Evolutionary conservation across 2,113 vertebrate species (phyloP), one percentile per base, ranked within the genome.

Genomic region (Carollia perspicillata): DNA sequence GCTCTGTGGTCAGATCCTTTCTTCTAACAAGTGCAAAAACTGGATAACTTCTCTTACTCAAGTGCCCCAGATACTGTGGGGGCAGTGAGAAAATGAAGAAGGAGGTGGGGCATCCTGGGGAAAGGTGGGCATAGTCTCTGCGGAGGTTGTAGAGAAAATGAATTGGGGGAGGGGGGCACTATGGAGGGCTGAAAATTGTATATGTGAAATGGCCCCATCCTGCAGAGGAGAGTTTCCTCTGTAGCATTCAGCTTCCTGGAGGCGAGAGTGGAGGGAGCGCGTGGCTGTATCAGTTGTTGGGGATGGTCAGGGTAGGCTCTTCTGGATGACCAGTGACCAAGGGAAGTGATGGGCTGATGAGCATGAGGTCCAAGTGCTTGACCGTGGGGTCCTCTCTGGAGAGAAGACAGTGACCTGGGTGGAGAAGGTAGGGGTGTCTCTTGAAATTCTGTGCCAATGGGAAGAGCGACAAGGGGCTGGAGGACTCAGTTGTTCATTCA

Each of bases 81-180:
- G 12, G 14, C 22, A 23, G 20, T 12, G 13, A 12, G 10, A 65
- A n/a, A 47, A 75, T 42, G 23, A 87, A 71, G 55, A 81, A 42
- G 6, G 28, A 49, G 8, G 8, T 37, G 11, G 14, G 11, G 18
- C 16, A 47, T 37, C 49, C 44, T 37, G 65, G 16, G 2, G 28
- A 69, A 80, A 66, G 6, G 22, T 37, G 8, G 58, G 22, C 63
- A 83, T 28, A 18, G 26, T 81, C 37, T 81, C 44, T n/a, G 37
- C 40, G 49, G 49, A 17, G 23, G 23, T 37, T n/a, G 33, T 77
- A 6, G 72, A 89, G n/a, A 58, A 95, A 80, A 87, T 84, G 9
- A 79, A 14, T 2, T 17, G 28, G 18, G 74, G 18, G 14, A 33
- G 14, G 14, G 28, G 14, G 18, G 33, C 55, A 86, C 65, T 10